Evolutionary conservation across 2,797 vertebrate species (phyloP), one percentile per base, ranked within the genome.

Genomic region (Apodemus agrarius): DNA sequence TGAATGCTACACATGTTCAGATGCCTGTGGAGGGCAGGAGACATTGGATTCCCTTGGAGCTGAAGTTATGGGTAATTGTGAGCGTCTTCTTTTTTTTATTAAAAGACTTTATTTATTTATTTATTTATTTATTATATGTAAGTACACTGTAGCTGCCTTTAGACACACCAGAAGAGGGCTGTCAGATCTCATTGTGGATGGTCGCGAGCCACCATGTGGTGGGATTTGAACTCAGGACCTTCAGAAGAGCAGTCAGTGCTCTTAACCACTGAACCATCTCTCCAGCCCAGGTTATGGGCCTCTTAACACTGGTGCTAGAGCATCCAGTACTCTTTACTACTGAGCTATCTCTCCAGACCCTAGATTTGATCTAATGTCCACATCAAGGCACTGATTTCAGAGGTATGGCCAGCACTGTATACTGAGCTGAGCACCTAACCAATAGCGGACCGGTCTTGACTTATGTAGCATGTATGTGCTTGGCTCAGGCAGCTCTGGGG

Each of bases 401-500:
- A 76, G 9, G 34, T 9, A 5, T 37, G 88, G 8, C 19, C 54
- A 16, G 46, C 37, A 22, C 13, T 29, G 16, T 1, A 3, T 31
- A 6, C 11, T 78, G 40, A 40, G 26, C 65, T 24, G 24, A n/a
- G 6, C 10, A 1, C 57, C 5, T 63, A 1, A 0, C 40, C 3
- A 9, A 1, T 1, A 24, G 88, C 43, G 12, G 72, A 65, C 3
- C 3, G 21, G 2, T 3, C 12, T 26, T 61, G 4, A 34, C 37
- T 26, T 6, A 0, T 0, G 3, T 4, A 3, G 2, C 74, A 46
- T 29, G 40, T 76, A 29, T 76, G 24, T 46, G 14, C 17, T 26
- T 54, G 6, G 34, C 37, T 24, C 13, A 0, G 0, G 6, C 1
- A 4, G 2, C 19, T 21, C 19, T 6, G 74, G 4, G 16, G 21